phyloP scores from a whole-genome alignment of 2,113 vertebrate genomes.

The Eidolon helvum region DNA sequence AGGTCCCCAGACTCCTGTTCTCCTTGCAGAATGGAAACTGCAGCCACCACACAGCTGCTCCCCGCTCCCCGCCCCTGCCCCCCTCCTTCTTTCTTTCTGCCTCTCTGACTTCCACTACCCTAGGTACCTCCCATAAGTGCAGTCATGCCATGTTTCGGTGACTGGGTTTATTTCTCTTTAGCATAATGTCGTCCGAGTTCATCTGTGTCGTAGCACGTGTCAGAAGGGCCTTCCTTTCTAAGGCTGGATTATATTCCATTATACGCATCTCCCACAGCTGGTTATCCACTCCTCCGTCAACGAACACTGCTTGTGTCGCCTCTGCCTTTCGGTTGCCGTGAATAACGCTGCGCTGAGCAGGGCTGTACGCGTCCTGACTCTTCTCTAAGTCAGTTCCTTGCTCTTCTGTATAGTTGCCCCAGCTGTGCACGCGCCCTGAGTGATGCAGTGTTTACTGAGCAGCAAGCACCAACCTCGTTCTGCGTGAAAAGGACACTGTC shows the following conservation, averaged over 20 bases:
- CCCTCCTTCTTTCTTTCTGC: not conserved
- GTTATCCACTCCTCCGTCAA: rapidly evolving
- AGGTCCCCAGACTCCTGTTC: not conserved
- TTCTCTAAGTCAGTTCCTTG: not conserved
- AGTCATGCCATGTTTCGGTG: not conserved
- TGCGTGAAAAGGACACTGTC: not conserved
- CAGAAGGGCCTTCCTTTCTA: not conserved
- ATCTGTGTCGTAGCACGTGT: not conserved
- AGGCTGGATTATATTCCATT: not conserved
- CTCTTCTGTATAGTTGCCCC: not conserved
- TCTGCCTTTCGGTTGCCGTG: not conserved
- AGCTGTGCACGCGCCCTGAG: not conserved
- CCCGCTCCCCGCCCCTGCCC: not conserved
- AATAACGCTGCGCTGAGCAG: not conserved
- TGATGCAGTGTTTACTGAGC: not conserved
- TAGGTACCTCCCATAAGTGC: not conserved
- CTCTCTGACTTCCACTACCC: not conserved
- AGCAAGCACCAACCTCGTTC: not conserved
- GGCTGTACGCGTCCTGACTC: not conserved
- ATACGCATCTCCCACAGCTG: rapidly evolving
- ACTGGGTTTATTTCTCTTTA: not conserved
- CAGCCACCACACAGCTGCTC: too few species aligned
- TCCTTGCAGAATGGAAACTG: not conserved
- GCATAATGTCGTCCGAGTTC: not conserved
- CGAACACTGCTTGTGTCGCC: not conserved